These are phyloP conservation scores for Leiothrix lutea DNA, from an alignment of 2,113 vertebrate species.

Conservation along the genomic window DNA sequence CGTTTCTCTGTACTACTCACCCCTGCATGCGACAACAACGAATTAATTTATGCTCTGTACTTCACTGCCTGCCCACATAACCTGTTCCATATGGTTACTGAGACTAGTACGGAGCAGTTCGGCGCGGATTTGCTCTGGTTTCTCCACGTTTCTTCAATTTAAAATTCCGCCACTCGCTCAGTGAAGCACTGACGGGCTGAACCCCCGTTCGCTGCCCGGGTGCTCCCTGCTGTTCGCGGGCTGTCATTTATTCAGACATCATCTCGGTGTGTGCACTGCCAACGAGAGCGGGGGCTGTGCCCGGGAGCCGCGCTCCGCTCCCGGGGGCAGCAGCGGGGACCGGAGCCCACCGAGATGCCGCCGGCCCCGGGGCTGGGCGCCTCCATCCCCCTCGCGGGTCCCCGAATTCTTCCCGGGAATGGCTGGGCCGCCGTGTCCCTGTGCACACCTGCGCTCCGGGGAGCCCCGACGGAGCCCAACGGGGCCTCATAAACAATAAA, in stretches of 20 bases:
- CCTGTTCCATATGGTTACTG: background rate
- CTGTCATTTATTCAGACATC: background rate
- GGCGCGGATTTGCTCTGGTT: background rate
- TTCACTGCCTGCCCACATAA: background rate
- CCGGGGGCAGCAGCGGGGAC: background rate
- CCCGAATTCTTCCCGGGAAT: background rate
- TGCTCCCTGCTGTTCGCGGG: background rate
- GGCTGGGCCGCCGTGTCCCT: background rate
- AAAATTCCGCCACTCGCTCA: background rate
- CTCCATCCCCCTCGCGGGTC: background rate
- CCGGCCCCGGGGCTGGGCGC: background rate
- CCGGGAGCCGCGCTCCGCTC: no score
- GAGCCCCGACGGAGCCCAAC: background rate
- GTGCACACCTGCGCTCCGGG: background rate
- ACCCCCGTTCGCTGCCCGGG: background rate
- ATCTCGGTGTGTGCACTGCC: fast-evolving
- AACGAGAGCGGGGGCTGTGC: background rate
- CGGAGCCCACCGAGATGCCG: background rate
- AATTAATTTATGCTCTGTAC: background rate
- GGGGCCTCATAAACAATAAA: fast-evolving
- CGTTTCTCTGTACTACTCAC: background rate
- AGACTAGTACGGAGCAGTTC: background rate
- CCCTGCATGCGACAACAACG: background rate
- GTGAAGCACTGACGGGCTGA: background rate
- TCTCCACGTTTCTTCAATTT: background rate